Evolutionary conservation across 2,797 vertebrate species (phyloP), one percentile per base, ranked within the genome.

Genomic region (Carapus acus): DNA sequence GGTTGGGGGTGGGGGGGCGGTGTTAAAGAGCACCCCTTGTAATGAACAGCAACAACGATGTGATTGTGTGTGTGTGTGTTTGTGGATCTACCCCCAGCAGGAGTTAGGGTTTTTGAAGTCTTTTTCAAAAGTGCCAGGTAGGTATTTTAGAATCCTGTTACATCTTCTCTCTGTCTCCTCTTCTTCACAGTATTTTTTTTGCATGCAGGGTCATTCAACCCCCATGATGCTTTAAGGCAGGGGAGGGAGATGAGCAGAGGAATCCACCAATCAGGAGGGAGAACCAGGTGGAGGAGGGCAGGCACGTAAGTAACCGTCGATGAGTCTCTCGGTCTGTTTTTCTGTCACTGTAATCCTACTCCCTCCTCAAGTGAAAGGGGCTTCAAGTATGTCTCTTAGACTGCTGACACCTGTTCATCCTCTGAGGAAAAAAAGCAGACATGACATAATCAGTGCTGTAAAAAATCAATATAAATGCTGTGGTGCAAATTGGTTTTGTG

Each of bases 211-310:
- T 85, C 86, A 78, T 82, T 86, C 84, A 90, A 91, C 89, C 84
- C 90, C 89, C 86, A 86, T 91, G 91, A 91, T 92, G 93, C 91
- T 93, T 95, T 97, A 97, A 96, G 94, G 94, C 94, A 87, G 93
- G 90, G 89, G 81, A 90, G 91, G 91, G 90, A 90, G 90, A 90
- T 81, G 88, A 68, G 75, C 71, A 86, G 85, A 69, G 59, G 78
- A 85, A 82, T 91, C 89, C 90, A 87, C 88, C 82, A 77, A 87
- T 87, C 83, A 80, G 85, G 87, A 80, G 73, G 83, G 79, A 81
- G 82, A 85, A 73, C 65, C 66, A 16, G 54, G 65, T 42, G 72
- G 77, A 78, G 65, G 86, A 78, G 77, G n/a, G 69, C 79, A 86
- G 82, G 83, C 87, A 91, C 88, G 84, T 88, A 90, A 80, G 83